phyloP scores from a whole-genome alignment of 1,140 invertebrate species.

The Dinoponera quadriceps region DNA sequence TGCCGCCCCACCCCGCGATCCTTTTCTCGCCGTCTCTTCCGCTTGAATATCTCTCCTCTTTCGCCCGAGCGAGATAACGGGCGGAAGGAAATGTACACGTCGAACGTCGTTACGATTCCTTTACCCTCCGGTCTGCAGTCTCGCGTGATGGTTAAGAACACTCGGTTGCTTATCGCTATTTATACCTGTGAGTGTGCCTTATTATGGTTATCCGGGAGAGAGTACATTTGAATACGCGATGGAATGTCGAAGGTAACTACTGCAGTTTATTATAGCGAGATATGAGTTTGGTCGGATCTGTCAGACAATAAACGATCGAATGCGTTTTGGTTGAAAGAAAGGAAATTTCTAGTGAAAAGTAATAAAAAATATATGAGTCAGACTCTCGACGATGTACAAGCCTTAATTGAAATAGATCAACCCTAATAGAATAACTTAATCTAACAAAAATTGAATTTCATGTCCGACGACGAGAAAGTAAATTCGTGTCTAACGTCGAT shows the following conservation, averaged over 20 bases:
- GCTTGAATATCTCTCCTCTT: constrained; percentile 49
- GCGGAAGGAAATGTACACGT: constrained; percentile 16
- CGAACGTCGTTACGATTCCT: constrained; percentile 51
- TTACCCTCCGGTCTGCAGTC: constrained; percentile 21
- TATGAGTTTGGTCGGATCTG: too few species aligned
- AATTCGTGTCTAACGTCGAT: too few species aligned
- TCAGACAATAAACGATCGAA: too few species aligned
- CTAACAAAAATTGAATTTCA: too few species aligned
- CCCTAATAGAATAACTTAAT: too few species aligned
- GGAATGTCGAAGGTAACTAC: not conserved
- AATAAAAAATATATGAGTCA: too few species aligned
- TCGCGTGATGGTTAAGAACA: constrained; percentile 37
- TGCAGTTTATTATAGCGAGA: not conserved
- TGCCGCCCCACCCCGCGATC: constrained; percentile 52
- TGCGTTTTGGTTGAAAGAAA: too few species aligned
- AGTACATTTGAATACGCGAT: constrained; percentile 13
- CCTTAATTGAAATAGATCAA: too few species aligned
- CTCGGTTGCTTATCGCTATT: constrained; percentile 36
- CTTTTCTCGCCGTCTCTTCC: constrained; percentile 51
- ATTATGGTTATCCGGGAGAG: constrained; percentile 23
- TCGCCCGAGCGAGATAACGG: constrained; percentile 23
- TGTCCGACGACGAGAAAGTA: too few species aligned
- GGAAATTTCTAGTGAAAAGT: too few species aligned
- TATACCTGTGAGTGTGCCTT: constrained; percentile 22
- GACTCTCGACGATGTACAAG: too few species aligned